Base-by-base conservation (phyloP, 2,888 invertebrate species). In the Mechanitis mazaeus region DNA sequence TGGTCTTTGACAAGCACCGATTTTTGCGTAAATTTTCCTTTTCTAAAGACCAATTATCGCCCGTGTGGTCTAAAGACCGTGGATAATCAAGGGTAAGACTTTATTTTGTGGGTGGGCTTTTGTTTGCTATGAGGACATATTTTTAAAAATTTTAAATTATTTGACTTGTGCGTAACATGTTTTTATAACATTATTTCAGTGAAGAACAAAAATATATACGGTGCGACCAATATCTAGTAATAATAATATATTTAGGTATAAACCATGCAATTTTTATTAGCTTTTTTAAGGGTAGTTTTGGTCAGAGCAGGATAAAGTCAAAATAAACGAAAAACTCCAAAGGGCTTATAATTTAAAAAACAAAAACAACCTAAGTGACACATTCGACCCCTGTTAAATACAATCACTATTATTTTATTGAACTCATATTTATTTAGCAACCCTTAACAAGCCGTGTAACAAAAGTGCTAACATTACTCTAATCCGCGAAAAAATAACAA, bases 1-100 rank as follows among this genome's bases (percentile, higher is more conserved):
- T 76, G 79, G 77, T 62, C 56, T 64, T 74, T 75, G 76, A 76
- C 76, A 73, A 65, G 70, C 62, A 70, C 72, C 64, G 69, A 71
- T 69, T 70, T 70, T 77, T 73, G 77, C 74, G 72, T 70, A 67
- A 75, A 74, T 73, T 69, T 67, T 69, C 68, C 65, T 69, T 70
- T 68, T 68, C 69, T 69, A 69, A 72, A 67, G 71, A 70, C 69
- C 75, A 69, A 72, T 75, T 71, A 71, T 56, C 33, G 58, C 66
- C 64, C 60, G 81, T 80, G 78, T 75, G 78, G 78, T 75, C 78
- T 33, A 62, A 59, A 67, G 65, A 50, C 63, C 59, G 60, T 66
- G 38, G 31, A 64, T 31, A 65, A 68, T 66, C 53, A 45, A 50
- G 61, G 63, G 62, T 65, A 66, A 58, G 55, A 55, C 69, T 61